Evolutionary conservation across 2,888 invertebrate genomes (phyloP), one percentile per base, ranked within the genome.

Genomic region (Drosophila nr. perissopoda): DNA sequence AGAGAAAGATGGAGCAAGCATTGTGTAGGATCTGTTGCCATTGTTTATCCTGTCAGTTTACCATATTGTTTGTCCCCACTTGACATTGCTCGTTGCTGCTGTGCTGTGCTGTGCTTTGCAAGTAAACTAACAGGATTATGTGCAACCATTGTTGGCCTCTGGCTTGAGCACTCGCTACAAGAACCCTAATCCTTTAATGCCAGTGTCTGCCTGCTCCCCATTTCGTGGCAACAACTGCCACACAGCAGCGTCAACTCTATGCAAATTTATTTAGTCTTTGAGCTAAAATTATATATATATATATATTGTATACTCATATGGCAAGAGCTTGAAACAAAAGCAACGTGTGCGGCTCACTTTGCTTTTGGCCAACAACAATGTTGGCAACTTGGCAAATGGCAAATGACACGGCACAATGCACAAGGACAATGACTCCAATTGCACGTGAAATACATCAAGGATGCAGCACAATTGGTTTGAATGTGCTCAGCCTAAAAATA

Each of bases 121-220:
- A 78, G 81, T 75, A 83, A 84, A 84, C 86, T 88, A 88, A 88
- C 90, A 88, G 86, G 88, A 88, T 89, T 89, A 87, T 80, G 79
- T 76, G 67, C 62, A 64, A 46, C 73, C 77, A 83, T 78, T 81
- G 88, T 85, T 68, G 66, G 75, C 63, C 82, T 60, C 52, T 34
- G 72, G 61, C 79, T 67, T 61, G 64, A 61, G 56, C 65, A 54
- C 64, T 60, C 51, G 62, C 67, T 63, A 76, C 67, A 69, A 63
- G 58, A 48, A 62, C 74, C 64, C 74, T 85, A 89, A 88, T 86
- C 88, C 89, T 86, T 88, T 88, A 77, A 82, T 82, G 81, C 82
- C 52, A 51, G 34, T 31, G 48, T 18, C 63, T 18, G 40, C 27
- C 29, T 27, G 73, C 69, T 57, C 27, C 49, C 59, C 57, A 49